Evolutionary conservation across 2,113 vertebrate genomes (phyloP).

Genomic region (Nerophis ophidion): DNA sequence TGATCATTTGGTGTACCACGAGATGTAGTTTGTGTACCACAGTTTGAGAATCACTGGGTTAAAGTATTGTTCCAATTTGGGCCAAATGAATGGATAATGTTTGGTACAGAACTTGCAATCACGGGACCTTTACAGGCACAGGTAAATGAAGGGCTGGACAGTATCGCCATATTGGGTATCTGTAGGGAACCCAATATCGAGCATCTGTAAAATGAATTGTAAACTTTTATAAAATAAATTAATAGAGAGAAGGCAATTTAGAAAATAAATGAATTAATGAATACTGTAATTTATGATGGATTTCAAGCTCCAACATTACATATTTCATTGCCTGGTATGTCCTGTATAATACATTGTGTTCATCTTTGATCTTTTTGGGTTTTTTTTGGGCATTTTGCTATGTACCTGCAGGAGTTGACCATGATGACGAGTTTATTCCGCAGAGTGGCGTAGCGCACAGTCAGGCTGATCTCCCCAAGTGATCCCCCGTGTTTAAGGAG

Average conservation of each 20-base stretch:
- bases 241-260: background rate
- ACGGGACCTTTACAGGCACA: too few species aligned
- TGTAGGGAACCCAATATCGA: too few species aligned
- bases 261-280: background rate
- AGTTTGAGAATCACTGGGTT: too few species aligned
- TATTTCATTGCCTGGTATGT: background rate
- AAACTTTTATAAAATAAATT: too few species aligned
- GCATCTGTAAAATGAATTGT: too few species aligned
- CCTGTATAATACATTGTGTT: background rate
- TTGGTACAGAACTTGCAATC: too few species aligned
- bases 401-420: slow-evolving; percentile 83
- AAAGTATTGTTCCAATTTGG: too few species aligned
- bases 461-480: slow-evolving; percentile 84
- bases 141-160: too few species aligned
- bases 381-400: background rate
- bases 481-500: slow-evolving; percentile 67
- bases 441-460: slow-evolving; percentile 77
- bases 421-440: slow-evolving; percentile 81
- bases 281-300: background rate
- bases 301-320: background rate
- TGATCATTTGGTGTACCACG: too few species aligned
- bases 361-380: background rate
- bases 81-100: too few species aligned
- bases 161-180: too few species aligned
- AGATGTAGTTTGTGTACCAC: too few species aligned